A percentile compares a stretch with the other conserved stretches of the same genome.
These are phyloP conservation scores for Varanus salvator DNA, from an alignment of 2,113 vertebrate species.

Conservation along the genomic window DNA sequence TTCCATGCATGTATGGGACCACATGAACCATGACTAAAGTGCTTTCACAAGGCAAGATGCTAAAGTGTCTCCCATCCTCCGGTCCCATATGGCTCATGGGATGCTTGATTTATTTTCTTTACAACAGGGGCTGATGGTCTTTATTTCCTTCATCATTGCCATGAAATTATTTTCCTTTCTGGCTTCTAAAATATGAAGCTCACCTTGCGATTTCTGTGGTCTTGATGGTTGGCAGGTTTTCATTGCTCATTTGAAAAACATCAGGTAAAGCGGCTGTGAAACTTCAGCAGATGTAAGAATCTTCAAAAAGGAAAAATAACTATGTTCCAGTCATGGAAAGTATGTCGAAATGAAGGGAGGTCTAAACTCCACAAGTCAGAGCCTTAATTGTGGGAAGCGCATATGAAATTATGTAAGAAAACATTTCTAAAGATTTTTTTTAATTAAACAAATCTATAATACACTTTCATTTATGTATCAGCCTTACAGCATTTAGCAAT, in stretches of 20 bases:
- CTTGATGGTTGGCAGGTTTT: slow-evolving; percentile 9
- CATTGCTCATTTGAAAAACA: neutral
- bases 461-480: neutral
- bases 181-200: neutral
- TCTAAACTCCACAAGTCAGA: neutral
- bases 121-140: neutral
- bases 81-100: neutral
- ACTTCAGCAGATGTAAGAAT: neutral
- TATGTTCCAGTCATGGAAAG: slow-evolving; percentile 8
- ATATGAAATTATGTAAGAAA: slow-evolving; percentile 5
- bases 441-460: neutral
- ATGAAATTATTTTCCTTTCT: slow-evolving; percentile 26
- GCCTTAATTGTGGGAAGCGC: neutral
- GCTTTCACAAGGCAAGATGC: neutral
- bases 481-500: neutral
- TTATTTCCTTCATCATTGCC: slow-evolving; percentile 12
- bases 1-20: neutral
- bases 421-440: neutral
- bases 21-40: neutral
- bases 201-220: slow-evolving; percentile 11
- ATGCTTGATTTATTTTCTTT: slow-evolving; percentile 9
- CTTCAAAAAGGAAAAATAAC: neutral
- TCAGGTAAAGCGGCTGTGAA: neutral
- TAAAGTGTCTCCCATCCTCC: neutral
- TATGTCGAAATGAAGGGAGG: slow-evolving; percentile 12